These are phyloP conservation scores for Microhierax caerulescens DNA, from an alignment of 2,797 vertebrate species.

Conservation along the genomic window DNA sequence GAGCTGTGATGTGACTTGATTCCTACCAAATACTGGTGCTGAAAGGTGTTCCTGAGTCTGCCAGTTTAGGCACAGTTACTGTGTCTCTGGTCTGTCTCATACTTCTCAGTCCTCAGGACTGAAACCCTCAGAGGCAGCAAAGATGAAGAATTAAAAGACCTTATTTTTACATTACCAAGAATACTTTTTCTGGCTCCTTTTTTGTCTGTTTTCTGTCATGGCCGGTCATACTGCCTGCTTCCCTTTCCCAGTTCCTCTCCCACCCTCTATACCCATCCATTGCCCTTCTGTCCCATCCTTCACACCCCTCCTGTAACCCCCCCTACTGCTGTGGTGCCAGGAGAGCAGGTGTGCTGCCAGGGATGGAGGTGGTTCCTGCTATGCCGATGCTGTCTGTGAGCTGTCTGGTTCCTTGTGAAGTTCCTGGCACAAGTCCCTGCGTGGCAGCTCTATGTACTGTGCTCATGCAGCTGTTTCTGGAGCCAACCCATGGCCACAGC, in stretches of 20 bases:
- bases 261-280: neutral
- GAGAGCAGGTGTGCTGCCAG: neutral
- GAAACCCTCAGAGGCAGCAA: neutral
- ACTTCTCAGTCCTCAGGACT: neutral
- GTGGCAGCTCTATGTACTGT: accelerated
- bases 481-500: neutral
- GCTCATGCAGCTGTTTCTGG: neutral
- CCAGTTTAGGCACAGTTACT: neutral
- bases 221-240: neutral
- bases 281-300: neutral
- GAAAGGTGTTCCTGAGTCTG: neutral
- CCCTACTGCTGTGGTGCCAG: neutral
- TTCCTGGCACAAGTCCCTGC: neutral
- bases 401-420: neutral
- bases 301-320: neutral
- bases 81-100: neutral
- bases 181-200: neutral
- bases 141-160: neutral
- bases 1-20: neutral
- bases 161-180: neutral
- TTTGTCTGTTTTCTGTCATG: neutral
- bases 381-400: accelerated
- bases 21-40: neutral
- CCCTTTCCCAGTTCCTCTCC: neutral
- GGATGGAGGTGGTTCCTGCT: neutral